A percentile compares a stretch with the other conserved stretches of the same genome.
These are phyloP conservation scores for Caenorhabditis japonica DNA, from an alignment of 2,888 invertebrate genomes.

Conservation along the genomic window DNA sequence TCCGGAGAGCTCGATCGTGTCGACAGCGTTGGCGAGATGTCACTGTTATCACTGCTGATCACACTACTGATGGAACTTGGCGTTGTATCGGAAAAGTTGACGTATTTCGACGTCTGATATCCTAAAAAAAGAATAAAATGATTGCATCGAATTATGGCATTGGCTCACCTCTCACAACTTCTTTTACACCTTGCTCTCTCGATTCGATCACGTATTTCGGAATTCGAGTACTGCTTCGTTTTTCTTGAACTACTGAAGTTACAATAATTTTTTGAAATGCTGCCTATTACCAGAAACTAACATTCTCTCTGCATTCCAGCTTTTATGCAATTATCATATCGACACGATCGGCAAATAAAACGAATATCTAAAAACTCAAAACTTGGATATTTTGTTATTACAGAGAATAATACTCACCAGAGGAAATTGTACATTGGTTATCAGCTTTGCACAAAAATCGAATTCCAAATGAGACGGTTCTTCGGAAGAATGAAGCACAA, in stretches of 20 bases:
- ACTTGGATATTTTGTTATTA: not conserved
- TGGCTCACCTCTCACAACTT: conserved; percentile 8
- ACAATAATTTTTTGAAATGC: not conserved
- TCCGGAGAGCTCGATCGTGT: not conserved
- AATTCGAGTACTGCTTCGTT: conserved; percentile 3
- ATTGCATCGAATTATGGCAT: not conserved
- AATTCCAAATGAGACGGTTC: conserved; percentile 22
- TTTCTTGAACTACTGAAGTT: conserved; percentile 20
- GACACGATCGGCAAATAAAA: conserved; percentile 21
- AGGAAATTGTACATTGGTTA: conserved; percentile 11
- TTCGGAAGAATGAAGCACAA: conserved; percentile 23
- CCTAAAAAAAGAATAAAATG: not conserved
- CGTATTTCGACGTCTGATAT: too few species aligned
- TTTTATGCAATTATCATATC: conserved; percentile 17
- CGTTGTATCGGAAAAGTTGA: too few species aligned
- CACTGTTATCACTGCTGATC: not conserved
- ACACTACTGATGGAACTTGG: too few species aligned
- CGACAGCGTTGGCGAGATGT: not conserved
- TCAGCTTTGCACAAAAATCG: conserved; percentile 15
- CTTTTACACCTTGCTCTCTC: conserved; percentile 6
- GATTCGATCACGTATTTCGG: conserved; percentile 21
- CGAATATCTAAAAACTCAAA: conserved; percentile 11
- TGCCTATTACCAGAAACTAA: not conserved
- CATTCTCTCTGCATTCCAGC: conserved; percentile 22
- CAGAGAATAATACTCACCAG: not conserved